Evolutionary conservation across 2,888 invertebrate genomes (phyloP), one percentile per base, ranked within the genome.

Genomic region (Mythimna vitellina): DNA sequence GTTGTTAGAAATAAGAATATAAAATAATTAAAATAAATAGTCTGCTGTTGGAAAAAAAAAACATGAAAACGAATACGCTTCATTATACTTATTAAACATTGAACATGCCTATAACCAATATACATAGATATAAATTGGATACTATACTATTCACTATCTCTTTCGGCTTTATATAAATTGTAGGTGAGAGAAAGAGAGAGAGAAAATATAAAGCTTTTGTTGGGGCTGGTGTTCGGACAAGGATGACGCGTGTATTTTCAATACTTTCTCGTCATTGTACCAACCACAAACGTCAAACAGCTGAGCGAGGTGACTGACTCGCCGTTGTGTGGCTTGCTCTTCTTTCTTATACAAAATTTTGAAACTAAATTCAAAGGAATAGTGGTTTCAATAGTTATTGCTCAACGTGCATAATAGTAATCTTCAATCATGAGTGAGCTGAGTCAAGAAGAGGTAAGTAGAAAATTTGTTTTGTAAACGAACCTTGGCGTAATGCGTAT

Each of bases 371-470:
- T 90, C 88, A 89, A 87, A 89, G 87, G 90, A 91, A 90, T 89
- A 91, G 90, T 92, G 89, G 80, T 87, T 85, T 82, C 80, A 84
- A 84, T 86, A 88, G 79, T 84, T 88, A 84, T 85, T 82, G 80
- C 82, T 86, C 83, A 88, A 86, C 85, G 87, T 86, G 82, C 82
- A 87, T 88, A 87, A 75, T 83, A 89, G 86, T 82, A 83, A 87
- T 82, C 81, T 82, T 86, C 86, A 89, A 93, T 84, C 85, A 98
- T 98, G 98, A 98, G 98, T 96, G 98, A 98, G 97, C 96, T 98
- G 88, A 98, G 97, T 92, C 98, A 98, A 93, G 98, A 98, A 96
- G 98, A 98, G 98, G 98, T 98, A 96, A 97, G 97, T 96, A 81
- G 81, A 84, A 88, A 89, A 88, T 90, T 90, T 92, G 91, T 92